These are phyloP conservation scores for Meriones psammophilus DNA, from an alignment of 2,797 vertebrate genomes.

Conservation along the genomic window DNA sequence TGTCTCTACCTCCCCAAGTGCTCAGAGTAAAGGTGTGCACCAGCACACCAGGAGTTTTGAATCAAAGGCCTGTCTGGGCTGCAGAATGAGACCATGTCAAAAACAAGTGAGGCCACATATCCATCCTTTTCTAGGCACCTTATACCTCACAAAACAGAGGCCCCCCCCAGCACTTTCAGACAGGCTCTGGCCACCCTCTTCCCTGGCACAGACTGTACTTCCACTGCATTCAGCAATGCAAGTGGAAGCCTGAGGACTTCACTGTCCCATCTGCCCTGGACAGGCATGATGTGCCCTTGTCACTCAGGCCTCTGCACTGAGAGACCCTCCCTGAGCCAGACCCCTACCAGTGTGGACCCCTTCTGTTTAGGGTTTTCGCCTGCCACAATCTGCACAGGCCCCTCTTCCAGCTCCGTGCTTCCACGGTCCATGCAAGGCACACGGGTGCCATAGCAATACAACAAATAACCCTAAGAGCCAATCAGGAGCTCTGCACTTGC, in stretches of 20 bases:
- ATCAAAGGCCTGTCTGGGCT: neutral
- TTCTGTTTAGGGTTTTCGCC: neutral
- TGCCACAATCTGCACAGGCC: rapidly evolving
- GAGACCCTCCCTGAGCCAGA: neutral
- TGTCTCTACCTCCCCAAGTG: too few relatives aligned
- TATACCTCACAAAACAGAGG: rapidly evolving
- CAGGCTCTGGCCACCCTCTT: neutral
- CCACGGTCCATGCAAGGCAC: neutral
- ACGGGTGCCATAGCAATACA: neutral
- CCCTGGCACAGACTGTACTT: neutral
- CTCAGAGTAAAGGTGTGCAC: too few relatives aligned
- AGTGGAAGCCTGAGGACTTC: rapidly evolving
- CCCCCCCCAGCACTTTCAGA: neutral
- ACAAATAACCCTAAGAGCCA: neutral
- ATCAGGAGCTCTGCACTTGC: neutral
- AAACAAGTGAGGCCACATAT: neutral
- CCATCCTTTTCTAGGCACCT: neutral
- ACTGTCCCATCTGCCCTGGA: too few relatives aligned
- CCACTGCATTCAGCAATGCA: neutral
- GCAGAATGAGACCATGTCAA: neutral
- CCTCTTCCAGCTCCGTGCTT: neutral
- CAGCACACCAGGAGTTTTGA: neutral
- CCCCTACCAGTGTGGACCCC: neutral
- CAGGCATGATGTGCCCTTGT: neutral
- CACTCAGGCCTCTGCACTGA: neutral